Conservation (phyloP, 2,113 vertebrate genomes). For the Leptosomus discolor region DNA sequence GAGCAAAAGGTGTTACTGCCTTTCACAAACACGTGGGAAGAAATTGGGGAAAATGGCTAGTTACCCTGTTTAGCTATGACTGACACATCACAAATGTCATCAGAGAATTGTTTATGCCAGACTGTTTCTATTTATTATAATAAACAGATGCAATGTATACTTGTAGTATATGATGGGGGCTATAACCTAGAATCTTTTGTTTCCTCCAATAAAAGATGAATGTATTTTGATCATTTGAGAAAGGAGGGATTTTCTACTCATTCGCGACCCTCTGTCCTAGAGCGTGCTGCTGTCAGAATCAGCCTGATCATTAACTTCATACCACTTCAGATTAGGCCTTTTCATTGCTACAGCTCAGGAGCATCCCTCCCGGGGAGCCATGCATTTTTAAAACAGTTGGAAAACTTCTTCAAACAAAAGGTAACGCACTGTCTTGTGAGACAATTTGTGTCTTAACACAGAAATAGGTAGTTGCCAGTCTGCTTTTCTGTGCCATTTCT, state of each 20-base stretch:
- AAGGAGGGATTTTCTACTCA: background rate
- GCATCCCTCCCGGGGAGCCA: background rate
- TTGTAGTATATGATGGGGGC: background rate
- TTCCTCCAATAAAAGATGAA: background rate
- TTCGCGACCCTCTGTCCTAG: background rate
- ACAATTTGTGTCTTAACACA: background rate
- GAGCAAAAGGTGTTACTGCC: constrained; percentile 8
- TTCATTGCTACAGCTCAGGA: background rate
- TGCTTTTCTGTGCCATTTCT: background rate
- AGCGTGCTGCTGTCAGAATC: background rate
- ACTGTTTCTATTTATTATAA: background rate
- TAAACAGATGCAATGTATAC: background rate
- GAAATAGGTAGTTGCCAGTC: background rate
- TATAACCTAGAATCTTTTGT: background rate
- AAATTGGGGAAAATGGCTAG: background rate
- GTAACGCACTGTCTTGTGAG: background rate
- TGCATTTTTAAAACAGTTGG: background rate
- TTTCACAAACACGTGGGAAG: constrained; percentile 7
- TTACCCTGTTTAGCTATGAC: background rate
- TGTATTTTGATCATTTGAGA: background rate
- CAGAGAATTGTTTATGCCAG: background rate
- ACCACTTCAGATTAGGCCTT: background rate
- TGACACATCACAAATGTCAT: background rate
- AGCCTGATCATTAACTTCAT: background rate
- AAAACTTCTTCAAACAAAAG: background rate